A percentile compares a stretch with the other conserved stretches of the same genome.
Conservation (phyloP, 2,888 invertebrate species). For the Autographa pulchrina region DNA sequence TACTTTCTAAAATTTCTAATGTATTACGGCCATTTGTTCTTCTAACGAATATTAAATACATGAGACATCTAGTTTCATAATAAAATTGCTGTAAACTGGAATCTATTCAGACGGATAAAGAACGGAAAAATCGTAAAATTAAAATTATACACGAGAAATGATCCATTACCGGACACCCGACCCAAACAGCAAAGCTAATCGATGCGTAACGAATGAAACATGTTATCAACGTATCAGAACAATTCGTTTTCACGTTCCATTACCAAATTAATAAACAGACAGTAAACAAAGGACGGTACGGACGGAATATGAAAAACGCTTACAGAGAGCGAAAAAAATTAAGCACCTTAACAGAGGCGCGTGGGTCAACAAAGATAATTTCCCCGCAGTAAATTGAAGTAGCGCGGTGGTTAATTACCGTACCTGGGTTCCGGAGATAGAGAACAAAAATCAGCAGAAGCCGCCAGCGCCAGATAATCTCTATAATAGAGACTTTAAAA, state of each 20-base stretch:
- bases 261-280: slow-evolving; percentile 68
- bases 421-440: slow-evolving; percentile 74
- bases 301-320: slow-evolving; percentile 69
- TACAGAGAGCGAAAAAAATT: slow-evolving; percentile 74
- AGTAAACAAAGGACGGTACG: slow-evolving; percentile 58
- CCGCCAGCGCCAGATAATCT: slow-evolving; percentile 68
- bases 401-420: slow-evolving; percentile 77
- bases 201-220: slow-evolving; percentile 47
- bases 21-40: no score
- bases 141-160: slow-evolving; percentile 6
- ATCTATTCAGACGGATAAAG: neutral
- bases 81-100: neutral
- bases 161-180: slow-evolving; percentile 40
- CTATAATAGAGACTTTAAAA: slow-evolving; percentile 76
- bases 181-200: slow-evolving; percentile 50
- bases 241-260: slow-evolving; percentile 52
- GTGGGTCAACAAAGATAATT: slow-evolving; percentile 86
- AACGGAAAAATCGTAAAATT: slow-evolving; percentile 20
- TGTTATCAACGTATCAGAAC: slow-evolving; percentile 43
- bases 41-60: no score
- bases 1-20: no score
- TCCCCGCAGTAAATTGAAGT: slow-evolving; percentile 80
- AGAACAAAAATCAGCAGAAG: slow-evolving; percentile 70
- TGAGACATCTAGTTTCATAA: no score
- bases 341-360: slow-evolving; percentile 73